Evolutionary conservation across 2,797 vertebrate species (phyloP).

Genomic region (Diglossa cyanea): DNA sequence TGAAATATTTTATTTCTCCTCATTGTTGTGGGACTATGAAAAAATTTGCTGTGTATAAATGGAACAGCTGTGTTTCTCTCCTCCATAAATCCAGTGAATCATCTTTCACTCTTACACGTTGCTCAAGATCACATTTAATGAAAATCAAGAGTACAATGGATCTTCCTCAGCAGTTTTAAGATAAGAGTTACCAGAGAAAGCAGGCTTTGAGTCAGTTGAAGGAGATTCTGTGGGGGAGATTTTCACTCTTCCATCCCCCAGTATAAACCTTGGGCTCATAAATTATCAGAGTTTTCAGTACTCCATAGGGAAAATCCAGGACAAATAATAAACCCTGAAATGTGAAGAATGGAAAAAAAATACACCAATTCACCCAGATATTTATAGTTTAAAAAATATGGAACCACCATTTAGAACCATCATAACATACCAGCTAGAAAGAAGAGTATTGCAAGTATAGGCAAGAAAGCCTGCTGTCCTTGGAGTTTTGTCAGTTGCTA

Average conservation of each 20-base stretch:
- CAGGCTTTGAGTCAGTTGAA: neutral
- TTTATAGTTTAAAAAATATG: neutral
- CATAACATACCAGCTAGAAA: neutral
- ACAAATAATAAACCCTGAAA: neutral
- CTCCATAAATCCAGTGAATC: neutral
- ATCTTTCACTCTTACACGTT: neutral
- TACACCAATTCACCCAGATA: neutral
- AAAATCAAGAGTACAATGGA: neutral
- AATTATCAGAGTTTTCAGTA: neutral
- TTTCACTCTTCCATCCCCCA: neutral
- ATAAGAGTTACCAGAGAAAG: neutral
- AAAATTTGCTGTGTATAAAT: neutral
- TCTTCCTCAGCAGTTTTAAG: neutral
- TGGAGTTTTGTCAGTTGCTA: neutral
- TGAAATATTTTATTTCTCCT: neutral
- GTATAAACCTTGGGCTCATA: neutral
- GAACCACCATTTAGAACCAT: neutral
- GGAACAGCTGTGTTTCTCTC: neutral
- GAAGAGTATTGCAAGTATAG: neutral
- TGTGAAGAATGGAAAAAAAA: neutral
- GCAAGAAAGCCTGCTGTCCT: neutral
- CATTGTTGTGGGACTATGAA: neutral
- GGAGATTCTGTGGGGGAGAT: neutral
- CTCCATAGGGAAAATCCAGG: neutral
- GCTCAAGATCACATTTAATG: neutral